A percentile compares a stretch with the other conserved stretches of the same genome.
Conservation (phyloP, 2,113 vertebrate species). For the Oceanodroma tethys region DNA sequence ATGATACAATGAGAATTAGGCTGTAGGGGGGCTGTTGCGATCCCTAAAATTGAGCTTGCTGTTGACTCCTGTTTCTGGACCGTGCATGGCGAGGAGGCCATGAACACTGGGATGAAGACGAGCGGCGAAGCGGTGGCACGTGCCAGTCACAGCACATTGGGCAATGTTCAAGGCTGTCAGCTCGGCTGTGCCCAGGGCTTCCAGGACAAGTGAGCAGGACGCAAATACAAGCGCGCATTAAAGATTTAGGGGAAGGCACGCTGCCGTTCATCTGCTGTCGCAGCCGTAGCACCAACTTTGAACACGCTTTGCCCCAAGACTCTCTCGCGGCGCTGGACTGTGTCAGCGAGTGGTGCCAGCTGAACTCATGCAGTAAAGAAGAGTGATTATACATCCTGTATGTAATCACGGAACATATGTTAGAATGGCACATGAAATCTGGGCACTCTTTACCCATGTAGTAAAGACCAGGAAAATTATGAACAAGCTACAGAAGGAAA, state of each 20-base stretch:
- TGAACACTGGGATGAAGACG: background rate
- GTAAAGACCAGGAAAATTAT: slow-evolving; percentile 54
- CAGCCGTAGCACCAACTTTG: background rate
- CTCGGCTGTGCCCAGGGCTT: background rate
- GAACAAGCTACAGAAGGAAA: slow-evolving; percentile 49
- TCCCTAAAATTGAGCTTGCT: background rate
- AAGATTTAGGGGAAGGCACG: background rate
- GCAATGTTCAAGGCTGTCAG: slow-evolving; percentile 18
- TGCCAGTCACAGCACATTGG: background rate
- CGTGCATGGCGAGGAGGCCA: accelerated
- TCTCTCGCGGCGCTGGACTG: background rate
- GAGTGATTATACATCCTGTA: slow-evolving; percentile 62
- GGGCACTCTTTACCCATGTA: slow-evolving; percentile 55
- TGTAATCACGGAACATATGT: slow-evolving; percentile 60
- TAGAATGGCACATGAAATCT: slow-evolving; percentile 53
- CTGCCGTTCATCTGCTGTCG: background rate
- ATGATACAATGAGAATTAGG: background rate
- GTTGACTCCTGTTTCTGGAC: background rate
- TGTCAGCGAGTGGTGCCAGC: background rate
- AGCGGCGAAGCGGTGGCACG: accelerated
- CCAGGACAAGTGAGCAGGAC: background rate
- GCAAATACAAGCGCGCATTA: background rate
- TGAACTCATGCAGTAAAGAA: slow-evolving; percentile 55
- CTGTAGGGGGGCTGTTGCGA: background rate
- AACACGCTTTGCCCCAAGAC: slow-evolving; percentile 15